Evolutionary conservation across 2,888 invertebrate genomes (phyloP).

Genomic region (Nesidiocoris tenuis): DNA sequence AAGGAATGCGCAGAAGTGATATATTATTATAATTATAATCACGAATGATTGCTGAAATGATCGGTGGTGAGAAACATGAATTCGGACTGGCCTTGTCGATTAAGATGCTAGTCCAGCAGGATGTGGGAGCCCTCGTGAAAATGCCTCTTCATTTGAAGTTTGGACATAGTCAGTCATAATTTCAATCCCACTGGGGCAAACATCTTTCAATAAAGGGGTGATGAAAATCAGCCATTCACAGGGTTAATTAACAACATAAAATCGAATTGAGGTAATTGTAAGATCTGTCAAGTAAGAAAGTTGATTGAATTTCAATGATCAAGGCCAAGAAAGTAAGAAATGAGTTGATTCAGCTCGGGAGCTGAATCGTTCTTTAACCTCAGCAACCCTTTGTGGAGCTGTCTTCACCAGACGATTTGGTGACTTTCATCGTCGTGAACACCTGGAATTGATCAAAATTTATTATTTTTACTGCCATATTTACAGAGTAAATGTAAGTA

Average conservation of each 20-base stretch:
- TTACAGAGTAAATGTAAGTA: background rate
- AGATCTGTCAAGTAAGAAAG: too few species aligned
- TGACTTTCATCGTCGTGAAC: slow-evolving; percentile 58
- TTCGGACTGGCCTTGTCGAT: background rate
- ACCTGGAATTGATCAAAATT: slow-evolving; percentile 53
- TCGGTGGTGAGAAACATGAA: background rate
- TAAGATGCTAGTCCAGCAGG: background rate
- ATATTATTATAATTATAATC: too few species aligned
- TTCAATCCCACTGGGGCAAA: background rate
- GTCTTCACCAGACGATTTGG: slow-evolving; percentile 58
- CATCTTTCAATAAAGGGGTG: background rate
- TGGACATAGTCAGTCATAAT: background rate
- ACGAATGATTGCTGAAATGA: too few species aligned
- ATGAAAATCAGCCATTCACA: background rate
- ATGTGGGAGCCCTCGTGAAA: background rate
- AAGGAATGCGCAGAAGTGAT: too few species aligned
- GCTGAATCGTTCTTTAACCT: slow-evolving; percentile 56
- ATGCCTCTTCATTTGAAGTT: background rate
- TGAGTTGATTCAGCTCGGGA: slow-evolving; percentile 16
- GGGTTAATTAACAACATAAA: background rate
- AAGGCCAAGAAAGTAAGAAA: background rate
- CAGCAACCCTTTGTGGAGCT: slow-evolving; percentile 59
- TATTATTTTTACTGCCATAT: background rate
- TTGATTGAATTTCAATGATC: background rate
- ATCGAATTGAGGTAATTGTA: background rate